Evolutionary conservation across 2,797 vertebrate genomes (phyloP).

Genomic region (Sparidentex hasta): DNA sequence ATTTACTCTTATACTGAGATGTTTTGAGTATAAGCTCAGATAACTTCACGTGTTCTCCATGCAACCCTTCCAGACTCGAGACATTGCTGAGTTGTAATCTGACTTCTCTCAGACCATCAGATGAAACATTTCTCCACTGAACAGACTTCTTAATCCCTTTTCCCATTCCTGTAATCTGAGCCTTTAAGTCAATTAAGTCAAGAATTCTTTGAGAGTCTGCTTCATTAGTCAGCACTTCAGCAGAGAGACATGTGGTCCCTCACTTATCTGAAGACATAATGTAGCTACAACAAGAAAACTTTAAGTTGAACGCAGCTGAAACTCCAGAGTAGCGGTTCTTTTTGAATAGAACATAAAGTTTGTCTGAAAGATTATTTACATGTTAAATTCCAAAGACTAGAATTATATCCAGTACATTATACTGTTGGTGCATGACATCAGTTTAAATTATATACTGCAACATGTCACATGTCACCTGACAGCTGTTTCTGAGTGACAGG

Average conservation of each 20-base stretch:
- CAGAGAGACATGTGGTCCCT: constrained; percentile 6
- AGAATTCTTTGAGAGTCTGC: constrained; percentile 24
- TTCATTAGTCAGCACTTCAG: constrained; percentile 38
- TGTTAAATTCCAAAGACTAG: background rate
- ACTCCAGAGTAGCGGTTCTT: background rate
- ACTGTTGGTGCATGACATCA: background rate
- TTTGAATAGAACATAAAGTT: background rate
- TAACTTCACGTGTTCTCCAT: background rate
- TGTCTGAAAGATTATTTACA: background rate
- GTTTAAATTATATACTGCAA: background rate
- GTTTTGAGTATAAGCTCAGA: background rate
- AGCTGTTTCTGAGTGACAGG: background rate
- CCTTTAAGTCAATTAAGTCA: constrained; percentile 49
- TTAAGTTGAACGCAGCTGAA: background rate
- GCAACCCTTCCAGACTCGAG: background rate
- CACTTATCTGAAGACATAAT: background rate
- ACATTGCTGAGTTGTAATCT: background rate
- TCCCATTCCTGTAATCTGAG: constrained; percentile 40
- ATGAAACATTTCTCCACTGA: constrained; percentile 47
- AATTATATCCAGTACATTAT: background rate
- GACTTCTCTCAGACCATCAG: constrained; percentile 16
- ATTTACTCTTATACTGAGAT: background rate
- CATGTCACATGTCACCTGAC: background rate
- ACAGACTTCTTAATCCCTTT: constrained; percentile 34
- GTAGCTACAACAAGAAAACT: background rate